These are phyloP conservation scores for Strongylocentrotus purpuratus DNA, from an alignment of 35 echinoderm and acorn worm genomes.

Conservation along the genomic window DNA sequence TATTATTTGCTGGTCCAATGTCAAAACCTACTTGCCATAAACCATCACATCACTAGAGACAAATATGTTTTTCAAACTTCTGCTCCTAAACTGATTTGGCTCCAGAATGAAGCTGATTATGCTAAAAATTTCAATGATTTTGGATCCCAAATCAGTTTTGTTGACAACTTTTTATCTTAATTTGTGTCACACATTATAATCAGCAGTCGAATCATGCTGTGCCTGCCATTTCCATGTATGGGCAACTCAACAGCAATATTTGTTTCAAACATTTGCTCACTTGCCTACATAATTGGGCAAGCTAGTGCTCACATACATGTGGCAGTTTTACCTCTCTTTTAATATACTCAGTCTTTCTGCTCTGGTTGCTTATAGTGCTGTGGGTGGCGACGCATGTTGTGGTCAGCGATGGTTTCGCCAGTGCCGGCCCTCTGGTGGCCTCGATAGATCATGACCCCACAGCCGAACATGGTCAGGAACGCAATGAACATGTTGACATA, in stretches of 20 bases:
- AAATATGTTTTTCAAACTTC: too few species aligned
- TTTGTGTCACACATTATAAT: not conserved
- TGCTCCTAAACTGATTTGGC: too few species aligned
- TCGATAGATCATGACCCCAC: conserved; percentile 43
- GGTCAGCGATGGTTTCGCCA: conserved; percentile 38
- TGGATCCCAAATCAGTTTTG: not conserved
- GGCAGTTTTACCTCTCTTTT: too few species aligned
- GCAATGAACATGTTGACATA: conserved; percentile 50
- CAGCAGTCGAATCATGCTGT: not conserved
- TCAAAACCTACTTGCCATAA: too few species aligned
- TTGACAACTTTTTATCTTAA: not conserved
- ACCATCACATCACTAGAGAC: too few species aligned
- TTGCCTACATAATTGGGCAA: not conserved
- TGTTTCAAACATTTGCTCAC: not conserved
- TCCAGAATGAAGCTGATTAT: too few species aligned
- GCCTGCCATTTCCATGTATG: not conserved
- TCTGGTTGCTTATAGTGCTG: conserved; percentile 6
- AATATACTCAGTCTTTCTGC: not conserved
- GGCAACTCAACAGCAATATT: too few species aligned
- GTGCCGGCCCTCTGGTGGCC: conserved; percentile 25
- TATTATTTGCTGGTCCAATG: too few species aligned
- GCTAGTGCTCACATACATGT: not conserved
- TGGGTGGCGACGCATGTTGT: conserved; percentile 40
- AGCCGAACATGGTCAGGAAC: conserved; percentile 22
- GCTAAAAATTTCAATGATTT: not conserved